Base-by-base conservation (phyloP, 2,888 invertebrate species). In the Tetanocera ferruginea region DNA sequence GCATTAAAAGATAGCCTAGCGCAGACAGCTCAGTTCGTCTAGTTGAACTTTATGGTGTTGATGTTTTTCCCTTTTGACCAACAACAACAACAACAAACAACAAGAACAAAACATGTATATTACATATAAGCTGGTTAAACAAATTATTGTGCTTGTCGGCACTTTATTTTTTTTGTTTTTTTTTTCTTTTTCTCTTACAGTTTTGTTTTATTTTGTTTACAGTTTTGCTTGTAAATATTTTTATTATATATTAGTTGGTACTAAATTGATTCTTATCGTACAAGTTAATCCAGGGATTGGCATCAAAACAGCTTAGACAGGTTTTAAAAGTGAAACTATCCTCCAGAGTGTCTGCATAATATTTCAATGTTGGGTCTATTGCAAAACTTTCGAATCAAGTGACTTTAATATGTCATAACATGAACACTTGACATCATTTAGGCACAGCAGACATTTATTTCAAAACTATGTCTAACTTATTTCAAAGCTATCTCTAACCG, bases 1-100 rank as follows among this genome's bases (percentile, higher is more conserved):
- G 83, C 84, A 85, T 85, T 85, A 85, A 82, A 85, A 28, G 62
- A 72, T 60, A 71, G 73, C 28, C 49, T 34, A 11, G n/a, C 43
- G 62, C 43, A 43, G 62, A 62, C 23, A 74, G 34, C 49, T 73
- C 17, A 31, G 28, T 25, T 64, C 31, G 64, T 28, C 17, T 31
- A 25, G 8, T 62, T 25, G 62, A 25, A 19, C 62, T 19, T 9
- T 14, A 25, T 19, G 25, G 23, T 31, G 28, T 64, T 31, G 11
- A n/a, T 64, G 64, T 23, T 62, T 28, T 23, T 23, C 31, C 62
- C 25, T 8, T 23, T 62, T 19, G 28, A 17, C 64, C 9, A 31
- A 31, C 28, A n/a, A 64, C 19, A 28, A 31, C 34, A n/a, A n/a
- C n/a, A n/a, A n/a, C n/a, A n/a, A n/a, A n/a, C n/a, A n/a, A n/a